phyloP scores from a whole-genome alignment of 2,113 vertebrate genomes.

The Muscicapa adusta region DNA sequence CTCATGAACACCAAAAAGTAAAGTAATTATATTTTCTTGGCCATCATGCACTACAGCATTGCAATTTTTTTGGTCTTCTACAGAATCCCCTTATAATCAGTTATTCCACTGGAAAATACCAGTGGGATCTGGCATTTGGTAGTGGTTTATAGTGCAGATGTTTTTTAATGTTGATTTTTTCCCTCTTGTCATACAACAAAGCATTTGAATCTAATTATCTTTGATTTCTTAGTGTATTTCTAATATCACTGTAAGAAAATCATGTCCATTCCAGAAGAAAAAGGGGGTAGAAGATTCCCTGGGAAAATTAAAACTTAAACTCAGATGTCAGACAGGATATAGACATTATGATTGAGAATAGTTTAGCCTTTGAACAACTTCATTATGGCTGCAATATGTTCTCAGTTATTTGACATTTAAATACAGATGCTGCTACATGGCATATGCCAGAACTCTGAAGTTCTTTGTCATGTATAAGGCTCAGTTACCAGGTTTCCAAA shows the following conservation, averaged over 20 bases:
- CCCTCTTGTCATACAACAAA: not conserved
- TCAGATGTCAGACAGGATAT: not conserved
- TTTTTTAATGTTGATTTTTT: not conserved
- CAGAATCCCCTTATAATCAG: not conserved
- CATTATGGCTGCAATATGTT: not conserved
- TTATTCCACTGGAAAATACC: not conserved
- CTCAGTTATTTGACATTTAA: not conserved
- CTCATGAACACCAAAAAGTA: not conserved
- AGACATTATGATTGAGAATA: not conserved
- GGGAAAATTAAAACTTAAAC: not conserved
- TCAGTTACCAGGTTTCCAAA: not conserved
- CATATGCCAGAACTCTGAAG: not conserved
- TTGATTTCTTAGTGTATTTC: not conserved
- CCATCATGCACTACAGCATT: not conserved
- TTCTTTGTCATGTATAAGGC: not conserved
- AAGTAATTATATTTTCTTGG: not conserved
- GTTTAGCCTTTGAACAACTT: not conserved
- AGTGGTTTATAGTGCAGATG: not conserved
- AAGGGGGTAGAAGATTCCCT: fast-evolving
- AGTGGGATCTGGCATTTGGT: not conserved
- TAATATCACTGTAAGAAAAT: not conserved
- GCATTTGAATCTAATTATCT: not conserved
- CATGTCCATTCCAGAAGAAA: not conserved
- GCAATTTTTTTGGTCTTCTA: not conserved
- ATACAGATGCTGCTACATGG: not conserved